phyloP scores from a whole-genome alignment of 1,140 invertebrate species.

The Uloborus diversus region DNA sequence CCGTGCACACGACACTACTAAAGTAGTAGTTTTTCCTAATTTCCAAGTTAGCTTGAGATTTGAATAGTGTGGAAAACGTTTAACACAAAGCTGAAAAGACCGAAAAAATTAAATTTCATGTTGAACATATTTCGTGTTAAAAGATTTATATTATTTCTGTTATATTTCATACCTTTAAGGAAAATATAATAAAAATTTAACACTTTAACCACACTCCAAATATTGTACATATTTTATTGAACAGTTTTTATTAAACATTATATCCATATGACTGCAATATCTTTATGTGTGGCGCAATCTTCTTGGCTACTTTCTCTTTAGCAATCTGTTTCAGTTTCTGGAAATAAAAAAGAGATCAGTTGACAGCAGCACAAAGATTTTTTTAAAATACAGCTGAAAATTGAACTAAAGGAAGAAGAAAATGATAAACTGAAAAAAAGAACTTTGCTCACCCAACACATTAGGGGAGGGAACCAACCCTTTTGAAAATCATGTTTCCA shows the following conservation, averaged over 20 bases:
- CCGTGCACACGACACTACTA: too few relatives aligned
- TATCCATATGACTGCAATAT: constrained; percentile 58
- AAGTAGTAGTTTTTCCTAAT: too few relatives aligned
- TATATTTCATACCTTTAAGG: too few relatives aligned
- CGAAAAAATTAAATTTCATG: too few relatives aligned
- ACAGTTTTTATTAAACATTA: constrained; percentile 60
- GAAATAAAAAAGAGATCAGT: constrained; percentile 60
- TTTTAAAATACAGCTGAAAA: constrained; percentile 65
- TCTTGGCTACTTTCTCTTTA: constrained; percentile 79
- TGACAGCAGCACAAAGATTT: constrained; percentile 8
- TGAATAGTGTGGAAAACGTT: too few relatives aligned
- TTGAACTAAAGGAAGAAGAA: neutral
- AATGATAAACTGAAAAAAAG: constrained; percentile 8
- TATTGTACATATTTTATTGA: too few relatives aligned
- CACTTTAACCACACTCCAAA: too few relatives aligned
- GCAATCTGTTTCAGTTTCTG: constrained; percentile 84
- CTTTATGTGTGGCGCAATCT: constrained; percentile 70
- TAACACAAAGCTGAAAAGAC: too few relatives aligned
- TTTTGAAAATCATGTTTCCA: neutral
- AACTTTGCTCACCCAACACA: neutral
- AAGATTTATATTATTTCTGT: too few relatives aligned
- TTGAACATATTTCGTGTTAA: too few relatives aligned
- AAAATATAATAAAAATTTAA: too few relatives aligned
- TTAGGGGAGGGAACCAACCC: neutral
- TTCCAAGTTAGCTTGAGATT: too few relatives aligned